Percentiles rank a stretch among this genome's conserved stretches.
phyloP scores from a whole-genome alignment of 2,888 invertebrate genomes.

The Cremastinae sp. region DNA sequence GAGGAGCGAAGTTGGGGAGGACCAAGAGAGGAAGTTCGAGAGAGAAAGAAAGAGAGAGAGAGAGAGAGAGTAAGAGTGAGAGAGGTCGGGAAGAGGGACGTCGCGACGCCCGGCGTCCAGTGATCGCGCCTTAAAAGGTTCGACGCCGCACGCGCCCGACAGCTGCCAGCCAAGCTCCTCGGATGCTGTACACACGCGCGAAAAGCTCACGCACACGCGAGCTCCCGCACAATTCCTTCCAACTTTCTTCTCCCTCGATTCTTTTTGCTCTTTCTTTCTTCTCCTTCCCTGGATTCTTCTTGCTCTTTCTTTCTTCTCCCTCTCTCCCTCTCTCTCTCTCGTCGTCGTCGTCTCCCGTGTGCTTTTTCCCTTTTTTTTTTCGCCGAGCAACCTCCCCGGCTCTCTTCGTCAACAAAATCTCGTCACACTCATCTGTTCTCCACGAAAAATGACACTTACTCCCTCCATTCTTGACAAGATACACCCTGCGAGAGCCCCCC shows the following conservation, averaged over 20 bases:
- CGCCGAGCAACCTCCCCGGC: background rate
- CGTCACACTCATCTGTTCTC: constrained; percentile 17
- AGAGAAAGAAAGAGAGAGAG: constrained; percentile 24
- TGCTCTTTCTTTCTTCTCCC: constrained; percentile 26
- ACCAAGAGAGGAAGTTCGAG: background rate
- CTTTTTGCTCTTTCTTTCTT: constrained; percentile 44
- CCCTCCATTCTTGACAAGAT: constrained; percentile 1
- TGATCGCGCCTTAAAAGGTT: constrained; percentile 81
- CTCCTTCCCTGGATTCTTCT: constrained; percentile 32
- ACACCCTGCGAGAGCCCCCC: background rate
- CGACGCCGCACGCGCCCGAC: constrained; percentile 80
- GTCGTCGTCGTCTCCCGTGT: constrained; percentile 24
- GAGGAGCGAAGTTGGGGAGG: constrained; percentile 20
- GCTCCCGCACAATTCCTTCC: constrained; percentile 41
- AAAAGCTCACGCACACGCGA: constrained; percentile 9
- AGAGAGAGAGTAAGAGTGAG: constrained; percentile 28
- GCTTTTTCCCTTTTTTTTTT: constrained; percentile 15
- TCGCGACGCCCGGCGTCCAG: constrained; percentile 80
- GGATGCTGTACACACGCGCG: constrained; percentile 18
- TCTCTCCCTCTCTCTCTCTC: constrained; percentile 19
- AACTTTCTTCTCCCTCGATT: constrained; percentile 44
- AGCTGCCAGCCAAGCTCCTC: constrained; percentile 74
- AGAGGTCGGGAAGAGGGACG: constrained; percentile 68
- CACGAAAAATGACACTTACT: constrained; percentile 37
- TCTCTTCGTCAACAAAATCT: constrained; percentile 28